Base-by-base conservation (phyloP, 2,113 vertebrate genomes). In the Sander vitreus region DNA sequence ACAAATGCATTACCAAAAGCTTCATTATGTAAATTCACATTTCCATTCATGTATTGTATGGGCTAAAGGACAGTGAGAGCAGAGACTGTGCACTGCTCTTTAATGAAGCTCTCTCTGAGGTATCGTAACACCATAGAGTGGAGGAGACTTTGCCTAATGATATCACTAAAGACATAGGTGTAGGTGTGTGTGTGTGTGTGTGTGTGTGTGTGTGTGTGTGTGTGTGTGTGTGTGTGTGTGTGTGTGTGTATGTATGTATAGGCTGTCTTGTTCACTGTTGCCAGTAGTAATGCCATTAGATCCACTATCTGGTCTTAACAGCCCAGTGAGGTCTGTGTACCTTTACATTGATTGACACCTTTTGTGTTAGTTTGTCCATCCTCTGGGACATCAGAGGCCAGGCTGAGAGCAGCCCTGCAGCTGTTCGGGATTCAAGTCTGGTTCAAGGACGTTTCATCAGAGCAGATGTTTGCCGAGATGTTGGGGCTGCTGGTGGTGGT, bases 131-230 rank as follows among this genome's bases (percentile, higher is more conserved):
- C 71, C 45, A 39, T 67, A 68, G 48, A 85, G 58, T 51, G 74
- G 68, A 86, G 54, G 45, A 83, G 76, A 78, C 30, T 90, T 78
- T 65, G 27, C 63, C 84, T 91, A 91, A 93, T 89, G 83, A 89
- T 80, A 78, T 88, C 85, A 90, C 85, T 89, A 90, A 80, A 80
- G 78, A 81, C 64, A 76, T 14, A 64, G 47, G 36, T 39, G 7
- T 27, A 8, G 36, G 71, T 45, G 51, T 81, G 83, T 78, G 58
- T 80, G 76, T 79, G 66, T 23, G 63, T 65, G 69, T 75, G 73
- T 69, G 68, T 30, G 58, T 54, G 48, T 75, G 70, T 72, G 66
- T 43, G 55, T 33, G 68, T 21, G 45, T 12, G 21, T 23, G 13
- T 39, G 23, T 30, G 48, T 78, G 81, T 80, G 64, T 80, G 69